Evolutionary conservation across 2,113 vertebrate species (phyloP).

Genomic region (Sisor rabdophorus): DNA sequence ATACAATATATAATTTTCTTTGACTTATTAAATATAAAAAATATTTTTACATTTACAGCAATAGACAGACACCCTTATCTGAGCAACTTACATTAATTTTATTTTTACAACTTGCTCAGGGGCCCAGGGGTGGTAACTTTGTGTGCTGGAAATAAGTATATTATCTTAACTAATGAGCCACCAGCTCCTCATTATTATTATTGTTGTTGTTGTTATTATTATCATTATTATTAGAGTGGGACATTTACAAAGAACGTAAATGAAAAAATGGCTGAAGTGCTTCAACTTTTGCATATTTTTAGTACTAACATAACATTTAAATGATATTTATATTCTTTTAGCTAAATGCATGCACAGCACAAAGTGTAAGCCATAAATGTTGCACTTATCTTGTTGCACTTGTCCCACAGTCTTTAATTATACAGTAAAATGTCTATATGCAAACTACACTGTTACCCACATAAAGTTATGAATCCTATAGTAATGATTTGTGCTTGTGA

Average conservation of each 20-base stretch:
- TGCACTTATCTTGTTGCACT: conserved; percentile 3
- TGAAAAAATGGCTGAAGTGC: background rate
- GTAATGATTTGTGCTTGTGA: background rate
- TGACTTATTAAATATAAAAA: too few species aligned
- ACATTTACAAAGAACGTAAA: background rate
- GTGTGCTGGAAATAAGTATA: too few species aligned
- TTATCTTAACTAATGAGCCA: too few species aligned
- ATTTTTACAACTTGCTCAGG: too few species aligned
- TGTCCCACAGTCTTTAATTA: background rate
- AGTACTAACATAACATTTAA: background rate
- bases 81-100: too few species aligned
- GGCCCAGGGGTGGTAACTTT: too few species aligned
- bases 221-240: too few species aligned
- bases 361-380: background rate
- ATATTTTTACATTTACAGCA: too few species aligned
- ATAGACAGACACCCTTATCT: too few species aligned
- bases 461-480: background rate
- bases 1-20: background rate
- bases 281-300: background rate
- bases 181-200: too few species aligned
- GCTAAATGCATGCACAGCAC: background rate
- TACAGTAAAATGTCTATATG: background rate
- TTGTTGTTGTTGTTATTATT: too few species aligned
- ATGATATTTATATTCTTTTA: background rate
- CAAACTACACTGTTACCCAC: background rate